Evolutionary conservation across 2,888 invertebrate genomes (phyloP), one percentile per base, ranked within the genome.

Genomic region (Uloborus plumipes): DNA sequence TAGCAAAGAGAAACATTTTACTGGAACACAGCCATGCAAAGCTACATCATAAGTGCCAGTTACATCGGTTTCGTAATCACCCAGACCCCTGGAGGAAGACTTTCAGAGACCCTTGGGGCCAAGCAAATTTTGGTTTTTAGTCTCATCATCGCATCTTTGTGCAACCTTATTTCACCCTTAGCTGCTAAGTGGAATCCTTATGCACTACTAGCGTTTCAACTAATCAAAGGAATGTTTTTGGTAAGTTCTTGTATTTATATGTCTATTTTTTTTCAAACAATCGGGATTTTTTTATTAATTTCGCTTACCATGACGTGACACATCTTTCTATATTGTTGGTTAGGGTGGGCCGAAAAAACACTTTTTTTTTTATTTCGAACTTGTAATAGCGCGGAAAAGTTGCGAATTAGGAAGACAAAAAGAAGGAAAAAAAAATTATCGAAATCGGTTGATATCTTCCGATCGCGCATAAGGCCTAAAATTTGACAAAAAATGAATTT

Each of bases 41-140:
- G 96, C 0, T 90, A 94, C 70, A 92, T 96, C 31, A 89, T 96
- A 71, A 94, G 95, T 87, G 94, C 95, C 0, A 96, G 96, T 90
- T 96, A 96, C 91, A 95, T 95, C 87, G 96, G 96, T 0, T 96
- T 96, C 89, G 92, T 96, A 75, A 89, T 94, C 78, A 96, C 95
- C 0, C 96, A 95, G 89, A 90, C 95, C 53, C 91, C 94, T 0
- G 96, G 95, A 0, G 96, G 96, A 65, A 95, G 93, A 92, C 89
- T 97, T 66, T 94, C 95, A 2, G 92, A 93, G 86, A 93, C 92
- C 88, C 92, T 95, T 88, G 97, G 97, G 86, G 97, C 96, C 84
- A 95, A 95, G 90, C 91, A 93, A 86, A 94, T 97, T 89, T 92
- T 96, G 66, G 94, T 94, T 26, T 89, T 92, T 84, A 95, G 95